phyloP scores from a whole-genome alignment of 1,140 invertebrate genomes.

The Doryteuthis pealeii region DNA sequence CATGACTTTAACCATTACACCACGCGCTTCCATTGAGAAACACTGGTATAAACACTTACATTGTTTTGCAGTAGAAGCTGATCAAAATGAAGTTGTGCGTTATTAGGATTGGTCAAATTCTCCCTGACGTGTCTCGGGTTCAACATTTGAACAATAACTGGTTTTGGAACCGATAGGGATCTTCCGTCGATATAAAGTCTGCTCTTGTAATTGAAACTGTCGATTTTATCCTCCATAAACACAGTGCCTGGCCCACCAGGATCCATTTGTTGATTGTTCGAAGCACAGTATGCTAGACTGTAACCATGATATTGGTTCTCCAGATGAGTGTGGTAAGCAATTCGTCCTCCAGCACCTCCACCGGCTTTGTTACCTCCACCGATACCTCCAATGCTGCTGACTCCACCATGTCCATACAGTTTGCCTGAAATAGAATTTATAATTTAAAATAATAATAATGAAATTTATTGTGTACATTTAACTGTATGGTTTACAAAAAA shows the following conservation, averaged over 20 bases:
- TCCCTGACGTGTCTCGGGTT: conserved; percentile 32
- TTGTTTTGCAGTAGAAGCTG: conserved; percentile 43
- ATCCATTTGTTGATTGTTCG: conserved; percentile 31
- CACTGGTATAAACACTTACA: no score
- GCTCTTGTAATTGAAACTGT: conserved; percentile 31
- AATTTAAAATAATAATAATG: no score
- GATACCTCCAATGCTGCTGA: conserved; percentile 19
- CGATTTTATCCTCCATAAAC: conserved; percentile 40
- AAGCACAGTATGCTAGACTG: conserved; percentile 30
- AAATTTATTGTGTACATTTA: no score
- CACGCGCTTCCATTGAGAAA: no score
- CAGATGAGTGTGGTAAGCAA: conserved; percentile 36
- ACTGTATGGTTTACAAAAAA: background rate
- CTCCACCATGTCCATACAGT: conserved; percentile 41
- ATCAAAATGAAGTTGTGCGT: conserved; percentile 42
- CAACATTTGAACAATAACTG: conserved; percentile 35
- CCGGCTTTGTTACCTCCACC: conserved; percentile 22
- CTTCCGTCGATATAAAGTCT: conserved; percentile 42
- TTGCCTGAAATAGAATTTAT: conserved; percentile 25
- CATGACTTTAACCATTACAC: no score
- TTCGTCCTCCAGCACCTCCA: conserved; percentile 44
- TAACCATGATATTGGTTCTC: conserved; percentile 39
- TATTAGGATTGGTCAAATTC: conserved; percentile 32
- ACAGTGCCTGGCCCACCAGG: conserved; percentile 44
- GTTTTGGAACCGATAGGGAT: conserved; percentile 31